Percentiles rank a stretch among this genome's conserved stretches.
Evolutionary conservation across 2,113 vertebrate species (phyloP).

Genomic region (Equus przewalskii): DNA sequence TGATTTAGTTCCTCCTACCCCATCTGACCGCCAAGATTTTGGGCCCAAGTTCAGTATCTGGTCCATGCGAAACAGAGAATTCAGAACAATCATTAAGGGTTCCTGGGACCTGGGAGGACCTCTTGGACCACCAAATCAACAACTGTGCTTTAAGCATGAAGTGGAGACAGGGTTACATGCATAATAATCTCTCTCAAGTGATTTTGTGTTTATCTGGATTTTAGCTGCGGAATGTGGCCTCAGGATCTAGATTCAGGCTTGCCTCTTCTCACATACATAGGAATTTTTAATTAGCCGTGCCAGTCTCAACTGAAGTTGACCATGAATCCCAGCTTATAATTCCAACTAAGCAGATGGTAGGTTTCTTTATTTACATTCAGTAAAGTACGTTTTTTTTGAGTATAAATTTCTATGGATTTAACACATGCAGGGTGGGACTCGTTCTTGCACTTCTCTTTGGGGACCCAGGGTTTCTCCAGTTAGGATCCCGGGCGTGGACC

Average conservation of each 20-base stretch:
- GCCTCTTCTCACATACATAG: background rate
- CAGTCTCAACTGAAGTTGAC: background rate
- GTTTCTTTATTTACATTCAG: background rate
- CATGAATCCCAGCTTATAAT: background rate
- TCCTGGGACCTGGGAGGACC: background rate
- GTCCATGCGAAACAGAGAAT: background rate
- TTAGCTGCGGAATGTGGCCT: background rate
- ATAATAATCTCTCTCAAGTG: background rate
- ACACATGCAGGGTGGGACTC: background rate
- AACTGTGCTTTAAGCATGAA: background rate
- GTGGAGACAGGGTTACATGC: background rate
- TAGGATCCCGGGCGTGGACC: no score
- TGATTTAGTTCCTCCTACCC: background rate
- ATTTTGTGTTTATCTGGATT: background rate
- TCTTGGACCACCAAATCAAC: background rate
- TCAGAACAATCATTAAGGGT: background rate
- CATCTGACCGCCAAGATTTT: background rate
- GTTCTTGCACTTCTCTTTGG: no score
- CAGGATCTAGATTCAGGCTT: background rate
- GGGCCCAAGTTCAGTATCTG: background rate
- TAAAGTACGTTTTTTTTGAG: background rate
- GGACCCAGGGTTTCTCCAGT: no score
- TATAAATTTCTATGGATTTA: background rate
- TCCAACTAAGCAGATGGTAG: background rate
- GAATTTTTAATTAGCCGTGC: background rate